Base-by-base conservation (phyloP, 2,797 vertebrate species). In the Sorex maritimensis region DNA sequence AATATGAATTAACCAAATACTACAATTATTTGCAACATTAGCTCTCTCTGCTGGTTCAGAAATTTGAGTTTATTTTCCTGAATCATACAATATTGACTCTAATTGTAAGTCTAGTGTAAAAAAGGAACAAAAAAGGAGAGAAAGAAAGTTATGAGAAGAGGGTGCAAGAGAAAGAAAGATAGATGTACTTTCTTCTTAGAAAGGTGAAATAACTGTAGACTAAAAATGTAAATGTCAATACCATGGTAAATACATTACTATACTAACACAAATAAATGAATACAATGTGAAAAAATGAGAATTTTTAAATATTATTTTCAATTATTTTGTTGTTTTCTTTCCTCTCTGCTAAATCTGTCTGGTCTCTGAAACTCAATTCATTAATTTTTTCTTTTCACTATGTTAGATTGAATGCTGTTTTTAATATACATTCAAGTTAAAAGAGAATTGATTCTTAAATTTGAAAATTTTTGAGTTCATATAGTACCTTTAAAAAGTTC, bases 261-360 rank as follows among this genome's bases (percentile, higher is more conserved):
- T 61, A 61, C 6, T 23, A 61, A 61, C 6, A 23, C 58, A 61
- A 61, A 55, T 55, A 14, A 55, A 61, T 52, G 21, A 55, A 61
- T 52, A 7, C 21, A 61, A 61, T 21, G 15, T 19, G 5, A 23
- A 81, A 55, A 24, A 24, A 38, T 17, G 28, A 24, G 14, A 21
- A 26, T 5, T 86, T 90, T 71, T n/a, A 71, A 7, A 52, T 11
- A 21, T 61, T 71, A 34, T 90, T 81, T 86, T 77, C 44, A 85
- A 55, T 38, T 83, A 41, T 55, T 72, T 78, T 72, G 34, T 19
- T 71, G 55, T n/a, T 58, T 9, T 89, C 0, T 34, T 80, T 75
- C 7, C 38, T 9, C 4, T 72, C 26, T 28, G 46, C 17, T 17
- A 61, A 61, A 61, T 61, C 1, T 15, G 14, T 63, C 4, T 23